A percentile compares a stretch with the other conserved stretches of the same genome.
Evolutionary conservation across 2,888 invertebrate genomes (phyloP).

Genomic region (Phalangium opilio): DNA sequence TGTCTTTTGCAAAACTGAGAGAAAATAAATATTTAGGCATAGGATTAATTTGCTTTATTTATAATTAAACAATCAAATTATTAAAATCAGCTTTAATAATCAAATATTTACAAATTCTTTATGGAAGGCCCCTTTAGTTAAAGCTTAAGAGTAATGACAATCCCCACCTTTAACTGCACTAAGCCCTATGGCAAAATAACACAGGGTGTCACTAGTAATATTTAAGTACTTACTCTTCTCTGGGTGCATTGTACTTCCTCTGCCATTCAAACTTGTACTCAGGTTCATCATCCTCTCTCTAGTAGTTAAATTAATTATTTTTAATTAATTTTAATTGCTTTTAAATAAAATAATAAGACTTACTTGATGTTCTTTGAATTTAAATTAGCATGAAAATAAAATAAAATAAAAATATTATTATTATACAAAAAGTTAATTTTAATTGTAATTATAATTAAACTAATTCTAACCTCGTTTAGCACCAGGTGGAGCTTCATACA

Average conservation of each 20-base stretch:
- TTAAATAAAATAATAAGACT: too few species aligned
- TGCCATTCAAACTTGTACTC: constrained; percentile 99
- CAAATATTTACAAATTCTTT: too few species aligned
- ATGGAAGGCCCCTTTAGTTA: too few species aligned
- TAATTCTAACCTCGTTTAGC: constrained; percentile 68
- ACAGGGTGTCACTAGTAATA: too few species aligned
- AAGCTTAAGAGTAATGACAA: too few species aligned
- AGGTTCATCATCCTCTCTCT: constrained; percentile 81
- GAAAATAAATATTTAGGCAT: constrained; percentile 3
- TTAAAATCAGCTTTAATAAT: too few species aligned
- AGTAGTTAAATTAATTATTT: too few species aligned
- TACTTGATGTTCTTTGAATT: constrained; percentile 13
- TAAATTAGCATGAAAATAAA: constrained; percentile 5
- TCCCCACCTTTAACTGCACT: too few species aligned
- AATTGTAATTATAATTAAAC: background rate
- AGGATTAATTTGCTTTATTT: too few species aligned
- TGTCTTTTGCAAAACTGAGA: constrained; percentile 40
- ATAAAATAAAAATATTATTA: background rate
- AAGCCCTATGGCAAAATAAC: too few species aligned
- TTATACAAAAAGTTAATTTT: background rate
- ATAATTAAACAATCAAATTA: too few species aligned
- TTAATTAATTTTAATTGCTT: too few species aligned
- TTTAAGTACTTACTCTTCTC: constrained; percentile 78
- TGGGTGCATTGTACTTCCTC: constrained; percentile 93
- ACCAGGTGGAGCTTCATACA: constrained; percentile 99